Percentiles rank a stretch among this genome's conserved stretches.
Conservation (phyloP, 1,140 invertebrate species). For the Colletes gigas region DNA sequence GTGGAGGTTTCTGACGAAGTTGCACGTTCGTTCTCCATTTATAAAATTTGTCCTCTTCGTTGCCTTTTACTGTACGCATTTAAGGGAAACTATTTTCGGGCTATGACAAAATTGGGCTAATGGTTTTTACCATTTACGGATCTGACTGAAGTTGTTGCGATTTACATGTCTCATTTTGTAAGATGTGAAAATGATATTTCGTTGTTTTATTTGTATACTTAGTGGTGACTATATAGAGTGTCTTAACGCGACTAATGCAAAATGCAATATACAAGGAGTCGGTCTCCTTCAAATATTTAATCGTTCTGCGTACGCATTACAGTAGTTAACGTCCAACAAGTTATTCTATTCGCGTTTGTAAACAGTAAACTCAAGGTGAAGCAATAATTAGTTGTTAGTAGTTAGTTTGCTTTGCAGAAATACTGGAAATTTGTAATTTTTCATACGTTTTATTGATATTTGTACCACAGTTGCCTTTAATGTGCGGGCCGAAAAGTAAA, state of each 20-base stretch:
- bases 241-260: too few relatives aligned
- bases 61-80: background rate
- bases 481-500: background rate
- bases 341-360: constrained; percentile 6
- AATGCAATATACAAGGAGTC: too few relatives aligned
- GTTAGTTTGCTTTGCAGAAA: background rate
- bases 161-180: background rate
- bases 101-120: background rate
- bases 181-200: background rate
- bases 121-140: background rate
- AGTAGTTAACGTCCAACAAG: background rate
- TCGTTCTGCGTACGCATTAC: background rate
- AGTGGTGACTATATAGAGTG: background rate
- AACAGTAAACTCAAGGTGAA: constrained; percentile 28
- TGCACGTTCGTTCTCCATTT: constrained; percentile 28
- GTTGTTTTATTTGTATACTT: constrained; percentile 9
- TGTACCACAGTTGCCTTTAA: background rate
- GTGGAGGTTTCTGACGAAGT: constrained; percentile 31
- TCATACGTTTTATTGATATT: background rate
- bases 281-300: background rate
- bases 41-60: background rate
- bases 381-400: background rate
- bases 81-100: background rate
- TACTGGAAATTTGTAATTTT: background rate
- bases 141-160: constrained; percentile 17